Evolutionary conservation across 2,888 invertebrate genomes (phyloP).

Genomic region (Zygogramma bicolorata): DNA sequence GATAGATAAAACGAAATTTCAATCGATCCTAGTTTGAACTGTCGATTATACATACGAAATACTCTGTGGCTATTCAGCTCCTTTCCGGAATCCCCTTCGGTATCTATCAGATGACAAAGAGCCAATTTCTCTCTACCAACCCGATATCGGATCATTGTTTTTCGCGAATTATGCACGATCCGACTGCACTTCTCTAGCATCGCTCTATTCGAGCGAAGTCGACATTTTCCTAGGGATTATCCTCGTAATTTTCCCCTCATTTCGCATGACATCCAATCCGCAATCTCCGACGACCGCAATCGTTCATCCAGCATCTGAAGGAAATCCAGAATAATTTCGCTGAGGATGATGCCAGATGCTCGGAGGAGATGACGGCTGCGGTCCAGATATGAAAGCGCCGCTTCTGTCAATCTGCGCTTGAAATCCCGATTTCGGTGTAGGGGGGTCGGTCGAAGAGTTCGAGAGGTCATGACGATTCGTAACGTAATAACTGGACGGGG

Average conservation of each 20-base stretch:
- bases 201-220: neutral
- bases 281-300: constrained; percentile 13
- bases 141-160: neutral
- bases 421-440: neutral
- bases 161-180: neutral
- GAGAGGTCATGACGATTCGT: no score
- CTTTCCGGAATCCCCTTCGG: no score
- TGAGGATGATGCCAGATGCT: constrained; percentile 1
- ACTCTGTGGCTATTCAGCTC: no score
- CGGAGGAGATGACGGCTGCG: neutral
- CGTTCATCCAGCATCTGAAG: neutral
- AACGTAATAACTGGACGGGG: no score
- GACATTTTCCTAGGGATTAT: constrained; percentile 13
- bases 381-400: neutral
- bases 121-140: neutral
- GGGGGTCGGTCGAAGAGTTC: neutral
- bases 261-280: constrained; percentile 18
- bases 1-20: no score
- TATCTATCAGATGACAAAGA: no score
- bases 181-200: constrained; percentile 7
- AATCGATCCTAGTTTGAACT: no score
- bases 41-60: no score
- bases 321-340: neutral
- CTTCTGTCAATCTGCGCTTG: neutral
- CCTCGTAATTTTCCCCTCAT: constrained; percentile 14